Conservation (phyloP, 1,140 invertebrate genomes). For the Branchinecta lindahli region DNA sequence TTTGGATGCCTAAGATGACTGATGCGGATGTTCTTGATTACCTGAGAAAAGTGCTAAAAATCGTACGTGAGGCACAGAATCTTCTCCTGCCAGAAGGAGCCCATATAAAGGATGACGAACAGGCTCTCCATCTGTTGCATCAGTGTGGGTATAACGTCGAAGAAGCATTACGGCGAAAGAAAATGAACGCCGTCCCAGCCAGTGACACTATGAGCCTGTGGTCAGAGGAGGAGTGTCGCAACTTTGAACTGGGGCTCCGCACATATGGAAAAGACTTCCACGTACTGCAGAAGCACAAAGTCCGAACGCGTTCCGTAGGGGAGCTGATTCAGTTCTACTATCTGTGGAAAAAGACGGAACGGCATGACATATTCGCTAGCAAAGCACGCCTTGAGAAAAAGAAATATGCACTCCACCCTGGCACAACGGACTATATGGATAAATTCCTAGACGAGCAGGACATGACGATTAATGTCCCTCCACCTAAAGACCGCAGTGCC, state of each 20-base stretch:
- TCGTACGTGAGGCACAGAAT: constrained; percentile 11
- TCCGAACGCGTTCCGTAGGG: constrained; percentile 81
- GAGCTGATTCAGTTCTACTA: constrained; percentile 98
- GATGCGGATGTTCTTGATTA: constrained; percentile 61
- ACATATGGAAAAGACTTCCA: constrained; percentile 92
- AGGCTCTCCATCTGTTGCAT: constrained; percentile 69
- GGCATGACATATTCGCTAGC: constrained; percentile 81
- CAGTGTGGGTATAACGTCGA: constrained; percentile 90
- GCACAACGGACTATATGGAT: constrained; percentile 68
- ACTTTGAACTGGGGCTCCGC: constrained; percentile 86
- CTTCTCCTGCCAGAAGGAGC: constrained; percentile 44
- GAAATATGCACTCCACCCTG: constrained; percentile 69
- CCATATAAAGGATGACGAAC: constrained; percentile 80
- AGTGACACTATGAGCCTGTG: constrained; percentile 66
- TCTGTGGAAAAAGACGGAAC: constrained; percentile 95
- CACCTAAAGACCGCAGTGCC: not conserved
- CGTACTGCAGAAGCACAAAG: constrained; percentile 81
- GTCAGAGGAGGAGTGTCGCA: constrained; percentile 93
- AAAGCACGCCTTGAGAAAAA: constrained; percentile 69
- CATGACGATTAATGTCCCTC: constrained; percentile 19
- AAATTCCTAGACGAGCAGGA: constrained; percentile 68
- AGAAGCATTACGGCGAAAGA: constrained; percentile 68
- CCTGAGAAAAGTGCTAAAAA: constrained; percentile 45
- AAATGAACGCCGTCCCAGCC: constrained; percentile 55
- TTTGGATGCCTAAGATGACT: constrained; percentile 74